phyloP scores from a whole-genome alignment of 2,113 vertebrate species.

The Mixornis gularis region DNA sequence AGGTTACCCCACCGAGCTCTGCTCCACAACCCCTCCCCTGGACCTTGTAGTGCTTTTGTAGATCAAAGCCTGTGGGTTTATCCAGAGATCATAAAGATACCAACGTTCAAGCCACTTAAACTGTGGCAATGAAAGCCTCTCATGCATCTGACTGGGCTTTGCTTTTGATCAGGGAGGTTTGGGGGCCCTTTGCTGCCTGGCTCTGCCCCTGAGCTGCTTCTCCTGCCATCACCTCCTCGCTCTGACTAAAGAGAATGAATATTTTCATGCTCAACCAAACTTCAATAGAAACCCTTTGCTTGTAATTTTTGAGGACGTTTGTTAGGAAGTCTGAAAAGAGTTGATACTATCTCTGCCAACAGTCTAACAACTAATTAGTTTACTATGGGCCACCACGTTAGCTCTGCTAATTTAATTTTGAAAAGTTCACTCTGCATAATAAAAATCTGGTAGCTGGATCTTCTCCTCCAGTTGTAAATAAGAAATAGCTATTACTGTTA shows the following conservation, averaged over 20 bases:
- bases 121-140: neutral
- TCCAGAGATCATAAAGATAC: neutral
- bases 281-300: neutral
- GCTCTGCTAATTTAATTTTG: conserved; percentile 14
- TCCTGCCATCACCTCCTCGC: neutral
- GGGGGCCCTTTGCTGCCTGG: neutral
- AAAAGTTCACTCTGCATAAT: conserved; percentile 24
- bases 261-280: neutral
- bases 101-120: neutral
- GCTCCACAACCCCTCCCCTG: neutral
- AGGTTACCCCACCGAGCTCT: neutral
- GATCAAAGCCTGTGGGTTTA: neutral
- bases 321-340: neutral
- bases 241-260: neutral
- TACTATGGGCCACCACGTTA: neutral
- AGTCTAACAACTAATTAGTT: neutral
- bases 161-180: neutral
- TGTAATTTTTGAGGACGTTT: neutral
- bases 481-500: neutral
- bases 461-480: conserved; percentile 15
- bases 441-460: neutral
- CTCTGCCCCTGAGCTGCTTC: neutral
- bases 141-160: neutral
- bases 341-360: neutral
- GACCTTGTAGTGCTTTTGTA: accelerated